A percentile compares a stretch with the other conserved stretches of the same genome.
These are phyloP conservation scores for Numida meleagris DNA, from an alignment of 2,113 vertebrate species.

Conservation along the genomic window DNA sequence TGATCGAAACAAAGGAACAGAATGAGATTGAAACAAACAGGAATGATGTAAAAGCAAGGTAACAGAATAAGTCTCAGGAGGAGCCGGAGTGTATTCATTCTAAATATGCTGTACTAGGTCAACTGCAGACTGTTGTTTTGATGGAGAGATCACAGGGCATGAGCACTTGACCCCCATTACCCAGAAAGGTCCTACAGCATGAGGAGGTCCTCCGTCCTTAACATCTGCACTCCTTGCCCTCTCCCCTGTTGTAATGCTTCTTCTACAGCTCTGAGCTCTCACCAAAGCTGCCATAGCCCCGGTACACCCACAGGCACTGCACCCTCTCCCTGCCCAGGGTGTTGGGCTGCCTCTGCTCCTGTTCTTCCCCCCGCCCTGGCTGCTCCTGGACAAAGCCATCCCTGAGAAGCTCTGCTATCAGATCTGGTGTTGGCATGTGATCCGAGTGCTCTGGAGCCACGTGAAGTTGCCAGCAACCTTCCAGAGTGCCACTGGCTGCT, in stretches of 20 bases:
- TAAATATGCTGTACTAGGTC: not conserved
- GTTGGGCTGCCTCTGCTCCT: not conserved
- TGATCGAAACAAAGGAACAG: not conserved
- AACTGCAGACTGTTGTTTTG: not conserved
- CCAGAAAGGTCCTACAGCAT: not conserved
- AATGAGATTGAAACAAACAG: not conserved
- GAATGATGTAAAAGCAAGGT: not conserved
- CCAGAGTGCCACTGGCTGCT: not conserved
- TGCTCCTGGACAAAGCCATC: not conserved
- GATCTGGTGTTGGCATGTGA: not conserved
- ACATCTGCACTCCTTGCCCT: rapidly evolving
- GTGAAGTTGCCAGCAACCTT: not conserved
- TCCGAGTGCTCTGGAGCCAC: not conserved
- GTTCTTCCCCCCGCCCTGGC: rapidly evolving
- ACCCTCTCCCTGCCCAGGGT: not conserved
- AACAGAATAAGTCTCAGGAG: not conserved
- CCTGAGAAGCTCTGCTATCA: not conserved
- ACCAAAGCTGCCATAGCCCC: not conserved
- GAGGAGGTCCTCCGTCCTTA: not conserved
- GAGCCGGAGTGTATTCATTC: not conserved
- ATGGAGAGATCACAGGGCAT: not conserved
- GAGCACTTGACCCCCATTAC: not conserved
- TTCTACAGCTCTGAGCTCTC: not conserved
- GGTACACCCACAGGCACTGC: not conserved
- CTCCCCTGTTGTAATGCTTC: not conserved